Base-by-base conservation (phyloP, 2,797 vertebrate genomes). In the Trachops cirrhosus region DNA sequence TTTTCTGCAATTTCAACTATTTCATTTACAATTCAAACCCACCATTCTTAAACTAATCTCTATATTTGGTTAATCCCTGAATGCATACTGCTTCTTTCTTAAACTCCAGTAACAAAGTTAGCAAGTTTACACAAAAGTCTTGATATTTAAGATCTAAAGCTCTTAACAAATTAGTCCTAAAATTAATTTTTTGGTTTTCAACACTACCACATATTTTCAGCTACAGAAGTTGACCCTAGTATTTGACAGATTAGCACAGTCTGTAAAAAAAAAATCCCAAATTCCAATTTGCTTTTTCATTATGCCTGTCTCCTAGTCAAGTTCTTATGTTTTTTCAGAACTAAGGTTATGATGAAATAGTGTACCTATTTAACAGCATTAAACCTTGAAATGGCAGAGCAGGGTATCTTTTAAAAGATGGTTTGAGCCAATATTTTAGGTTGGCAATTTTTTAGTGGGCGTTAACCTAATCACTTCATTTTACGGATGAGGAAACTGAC, bases 21-120 rank as follows among this genome's bases (percentile, higher is more conserved):
- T 95, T 95, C 64, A 86, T 78, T 96, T 95, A 96, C 92, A 97
- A 88, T 92, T 93, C 96, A 94, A 91, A 80, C 74, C 6, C 46
- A 84, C 83, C n/a, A 37, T 96, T 94, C 73, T 88, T 86, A 96
- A 95, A 95, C 74, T 87, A 86, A 92, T 96, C 89, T 94, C 93
- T 89, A 37, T n/a, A 82, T 52, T 96, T 89, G 44, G 64, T 83
- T 89, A 93, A 91, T 95, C 73, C 71, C 46, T 77, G 57, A n/a
- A 59, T 46, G 41, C 50, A 57, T 44, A 80, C n/a, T 93, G 74
- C 46, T 52, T 89, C 41, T 90, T 89, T 95, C 48, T 90, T 95
- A 77, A 94, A 90, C 12, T 52, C 32, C 71, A 82, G 29, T 48
- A 70, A 92, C 71, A 64, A 80, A 78, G 9, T 73, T 93, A 91